Conservation (phyloP, 2,797 vertebrate genomes). For the Acanthurus lineatus region DNA sequence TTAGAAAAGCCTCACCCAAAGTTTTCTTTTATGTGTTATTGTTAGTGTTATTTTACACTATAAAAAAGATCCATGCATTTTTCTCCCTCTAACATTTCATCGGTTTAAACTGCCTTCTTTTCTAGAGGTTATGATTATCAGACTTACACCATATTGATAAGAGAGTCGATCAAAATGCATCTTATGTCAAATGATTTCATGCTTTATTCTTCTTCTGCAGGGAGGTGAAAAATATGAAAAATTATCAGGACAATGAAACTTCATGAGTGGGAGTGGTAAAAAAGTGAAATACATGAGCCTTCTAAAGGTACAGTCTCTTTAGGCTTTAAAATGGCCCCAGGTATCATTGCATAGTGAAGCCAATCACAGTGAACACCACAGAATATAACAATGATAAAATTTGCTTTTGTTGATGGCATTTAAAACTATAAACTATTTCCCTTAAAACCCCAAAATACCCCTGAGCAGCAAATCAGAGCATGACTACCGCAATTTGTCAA, state of each 20-base stretch:
- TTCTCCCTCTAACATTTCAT: slow-evolving; percentile 29
- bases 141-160: slow-evolving; percentile 51
- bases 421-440: neutral
- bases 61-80: slow-evolving; percentile 13
- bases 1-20: neutral
- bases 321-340: slow-evolving; percentile 8
- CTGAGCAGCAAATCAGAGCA: too few relatives aligned
- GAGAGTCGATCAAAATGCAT: slow-evolving; percentile 49
- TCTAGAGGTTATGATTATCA: slow-evolving; percentile 40
- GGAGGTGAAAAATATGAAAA: slow-evolving; percentile 34
- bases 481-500: too few relatives aligned
- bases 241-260: slow-evolving; percentile 54
- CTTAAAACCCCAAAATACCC: neutral
- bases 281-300: slow-evolving; percentile 58
- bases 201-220: slow-evolving; percentile 54
- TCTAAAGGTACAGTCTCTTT: slow-evolving; percentile 31
- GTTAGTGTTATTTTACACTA: neutral
- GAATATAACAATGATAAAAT: neutral
- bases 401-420: neutral
- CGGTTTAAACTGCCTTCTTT: slow-evolving; percentile 30
- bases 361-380: slow-evolving; percentile 20
- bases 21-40: slow-evolving; percentile 10
- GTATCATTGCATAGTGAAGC: slow-evolving; percentile 8
- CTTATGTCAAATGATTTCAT: slow-evolving; percentile 59
- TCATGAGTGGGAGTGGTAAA: slow-evolving; percentile 45